These are phyloP conservation scores for Nibea coibor DNA, from an alignment of 2,113 vertebrate species.

Conservation along the genomic window DNA sequence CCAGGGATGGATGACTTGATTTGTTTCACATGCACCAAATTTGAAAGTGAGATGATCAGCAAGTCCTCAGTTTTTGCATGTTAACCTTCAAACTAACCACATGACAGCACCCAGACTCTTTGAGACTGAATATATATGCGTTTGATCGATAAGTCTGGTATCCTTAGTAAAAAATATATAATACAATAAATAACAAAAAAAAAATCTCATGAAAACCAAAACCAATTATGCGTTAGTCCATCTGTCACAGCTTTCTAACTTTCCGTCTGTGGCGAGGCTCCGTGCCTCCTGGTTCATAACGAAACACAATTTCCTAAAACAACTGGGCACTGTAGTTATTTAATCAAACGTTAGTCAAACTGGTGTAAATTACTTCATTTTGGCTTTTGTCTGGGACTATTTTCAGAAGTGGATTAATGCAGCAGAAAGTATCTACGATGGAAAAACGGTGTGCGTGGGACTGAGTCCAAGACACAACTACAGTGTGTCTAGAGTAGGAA, in stretches of 20 bases:
- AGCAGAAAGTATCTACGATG: not conserved
- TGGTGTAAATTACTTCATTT: not conserved
- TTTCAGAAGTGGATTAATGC: not conserved
- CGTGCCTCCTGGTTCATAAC: not conserved
- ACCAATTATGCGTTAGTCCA: not conserved
- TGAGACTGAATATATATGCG: not conserved
- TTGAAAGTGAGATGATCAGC: conserved; percentile 23
- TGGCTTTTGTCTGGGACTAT: not conserved
- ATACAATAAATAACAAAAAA: no score
- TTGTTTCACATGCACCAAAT: not conserved
- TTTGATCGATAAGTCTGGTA: not conserved
- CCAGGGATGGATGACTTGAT: not conserved
- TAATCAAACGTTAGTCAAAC: not conserved
- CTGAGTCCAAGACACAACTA: not conserved
- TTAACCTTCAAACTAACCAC: not conserved
- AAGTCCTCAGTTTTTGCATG: conserved; percentile 2
- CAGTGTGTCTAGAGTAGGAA: not conserved
- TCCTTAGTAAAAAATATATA: not conserved
- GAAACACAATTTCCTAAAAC: not conserved
- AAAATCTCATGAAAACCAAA: not conserved
- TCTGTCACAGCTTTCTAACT: not conserved
- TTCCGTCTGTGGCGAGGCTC: not conserved
- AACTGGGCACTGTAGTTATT: not conserved
- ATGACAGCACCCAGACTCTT: not conserved
- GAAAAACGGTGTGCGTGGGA: not conserved